These are phyloP conservation scores for Chionomys nivalis DNA, from an alignment of 2,113 vertebrate genomes.

Conservation along the genomic window DNA sequence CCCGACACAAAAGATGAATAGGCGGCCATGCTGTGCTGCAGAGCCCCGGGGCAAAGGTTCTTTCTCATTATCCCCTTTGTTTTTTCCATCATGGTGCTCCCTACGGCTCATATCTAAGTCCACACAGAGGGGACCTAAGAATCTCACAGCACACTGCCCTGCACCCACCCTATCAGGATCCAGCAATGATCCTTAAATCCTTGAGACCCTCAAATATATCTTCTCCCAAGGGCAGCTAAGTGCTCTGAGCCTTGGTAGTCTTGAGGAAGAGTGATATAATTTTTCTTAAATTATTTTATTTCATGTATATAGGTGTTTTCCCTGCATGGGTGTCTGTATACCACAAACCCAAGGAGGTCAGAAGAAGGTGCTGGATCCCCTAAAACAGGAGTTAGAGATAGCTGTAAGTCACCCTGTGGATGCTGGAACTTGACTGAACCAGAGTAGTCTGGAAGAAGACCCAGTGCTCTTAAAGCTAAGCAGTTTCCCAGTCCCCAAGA, in stretches of 20 bases:
- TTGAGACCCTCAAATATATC: accelerated
- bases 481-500: neutral
- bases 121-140: conserved; percentile 67
- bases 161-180: conserved; percentile 62
- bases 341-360: neutral
- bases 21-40: conserved; percentile 73
- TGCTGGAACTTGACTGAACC: neutral
- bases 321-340: neutral
- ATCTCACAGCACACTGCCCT: conserved; percentile 65
- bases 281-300: neutral
- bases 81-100: conserved; percentile 79
- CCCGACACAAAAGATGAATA: conserved; percentile 83
- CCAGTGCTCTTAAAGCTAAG: neutral
- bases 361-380: neutral
- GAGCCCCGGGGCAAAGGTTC: conserved; percentile 81
- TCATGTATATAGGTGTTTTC: neutral
- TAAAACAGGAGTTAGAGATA: neutral
- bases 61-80: conserved; percentile 85
- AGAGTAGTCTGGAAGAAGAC: neutral
- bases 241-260: neutral
- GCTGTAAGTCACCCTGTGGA: neutral
- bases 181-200: neutral
- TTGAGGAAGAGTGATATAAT: neutral
- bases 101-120: conserved; percentile 62
- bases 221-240: neutral